Base-by-base conservation (phyloP, 2,113 vertebrate genomes). In the Lepus europaeus region DNA sequence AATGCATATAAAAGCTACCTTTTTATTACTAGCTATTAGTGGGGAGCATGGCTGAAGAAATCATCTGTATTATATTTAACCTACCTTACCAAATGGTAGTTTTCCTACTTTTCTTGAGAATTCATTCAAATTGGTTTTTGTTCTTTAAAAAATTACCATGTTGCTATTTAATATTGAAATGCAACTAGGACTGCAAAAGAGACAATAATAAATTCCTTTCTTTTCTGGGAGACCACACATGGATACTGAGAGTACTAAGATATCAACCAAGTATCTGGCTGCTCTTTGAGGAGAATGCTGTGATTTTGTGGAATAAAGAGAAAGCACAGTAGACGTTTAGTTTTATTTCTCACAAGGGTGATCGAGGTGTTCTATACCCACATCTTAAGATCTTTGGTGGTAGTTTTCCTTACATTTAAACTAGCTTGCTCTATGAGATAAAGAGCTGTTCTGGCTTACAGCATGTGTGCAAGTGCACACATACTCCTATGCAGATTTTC, bases 131-230 rank as follows among this genome's bases (percentile, higher is more conserved):
- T 82, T 33, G 7, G 8, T 59, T 69, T 92, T 63, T 69, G 53
- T 69, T 86, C 39, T 76, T 85, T 59, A 59, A 61, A 88, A 81
- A 82, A 56, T 49, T 23, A 36, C 1, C 29, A 25, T 79, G 77
- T 72, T 80, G 49, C n/a, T 95, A 33, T 83, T 79, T 90, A 59
- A 51, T 84, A 84, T 61, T 87, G 80, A 87, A 69, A 23, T 36
- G 6, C 70, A 90, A 16, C 6, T 36, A 78, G 13, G 66, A 84
- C 64, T 79, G 80, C 29, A 6, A 36, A 82, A 78, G 69, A 3
- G 20, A 64, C 5, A 70, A 39, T 89, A 84, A 91, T 89, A 70
- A 36, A 29, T 63, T 87, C 33, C 10, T 76, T 81, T 89, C 10
- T 74, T 87, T 82, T 74, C 25, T 84, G 51, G 14, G 45, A 88